A percentile compares a stretch with the other conserved stretches of the same genome.
phyloP scores from a whole-genome alignment of 2,113 vertebrate species.

The Malurus melanocephalus region DNA sequence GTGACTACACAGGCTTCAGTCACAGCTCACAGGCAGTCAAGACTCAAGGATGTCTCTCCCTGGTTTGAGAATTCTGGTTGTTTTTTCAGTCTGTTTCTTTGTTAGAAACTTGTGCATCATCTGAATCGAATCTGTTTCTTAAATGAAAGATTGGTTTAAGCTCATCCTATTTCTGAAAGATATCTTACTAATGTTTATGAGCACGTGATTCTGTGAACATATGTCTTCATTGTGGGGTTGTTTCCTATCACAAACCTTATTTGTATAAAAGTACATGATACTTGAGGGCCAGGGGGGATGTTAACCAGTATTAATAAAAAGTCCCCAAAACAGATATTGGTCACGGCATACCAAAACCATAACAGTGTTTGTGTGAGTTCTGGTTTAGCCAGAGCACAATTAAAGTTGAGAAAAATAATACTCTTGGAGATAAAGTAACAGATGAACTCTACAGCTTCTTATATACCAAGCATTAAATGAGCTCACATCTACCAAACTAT shows the following conservation, averaged over 20 bases:
- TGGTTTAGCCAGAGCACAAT: neutral
- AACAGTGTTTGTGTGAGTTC: neutral
- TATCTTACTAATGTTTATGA: neutral
- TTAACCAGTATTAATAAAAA: neutral
- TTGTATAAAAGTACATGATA: neutral
- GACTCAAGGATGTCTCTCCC: neutral
- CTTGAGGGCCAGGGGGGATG: accelerated
- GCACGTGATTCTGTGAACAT: neutral
- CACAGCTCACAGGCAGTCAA: neutral
- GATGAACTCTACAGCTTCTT: neutral
- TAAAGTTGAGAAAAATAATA: neutral
- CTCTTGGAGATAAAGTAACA: neutral
- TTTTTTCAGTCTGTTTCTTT: neutral
- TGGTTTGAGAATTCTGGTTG: neutral
- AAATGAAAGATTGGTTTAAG: neutral
- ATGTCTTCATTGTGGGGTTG: neutral
- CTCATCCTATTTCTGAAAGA: neutral
- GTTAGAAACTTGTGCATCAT: neutral
- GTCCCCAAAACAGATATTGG: accelerated
- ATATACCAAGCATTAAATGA: neutral
- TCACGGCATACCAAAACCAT: neutral
- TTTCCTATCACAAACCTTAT: neutral
- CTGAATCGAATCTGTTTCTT: neutral
- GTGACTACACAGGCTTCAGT: neutral
- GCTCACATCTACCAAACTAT: neutral